Conservation (phyloP, 2,797 vertebrate species). For the Rhabdomys pumilio region DNA sequence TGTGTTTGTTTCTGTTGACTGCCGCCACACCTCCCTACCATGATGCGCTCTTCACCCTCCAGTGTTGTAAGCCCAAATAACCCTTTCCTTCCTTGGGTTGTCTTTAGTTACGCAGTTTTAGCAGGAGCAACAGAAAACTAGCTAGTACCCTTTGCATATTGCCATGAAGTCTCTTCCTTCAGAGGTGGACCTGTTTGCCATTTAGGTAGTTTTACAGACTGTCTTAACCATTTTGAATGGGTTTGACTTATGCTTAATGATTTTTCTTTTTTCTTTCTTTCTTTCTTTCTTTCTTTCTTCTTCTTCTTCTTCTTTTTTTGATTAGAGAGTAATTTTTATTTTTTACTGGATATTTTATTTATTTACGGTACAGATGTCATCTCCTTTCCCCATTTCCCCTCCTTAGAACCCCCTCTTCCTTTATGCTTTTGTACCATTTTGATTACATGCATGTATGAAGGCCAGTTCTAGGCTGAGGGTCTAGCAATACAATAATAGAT, state of each 20-base stretch:
- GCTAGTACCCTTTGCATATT: background rate
- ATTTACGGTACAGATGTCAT: no score
- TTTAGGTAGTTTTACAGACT: background rate
- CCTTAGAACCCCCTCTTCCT: no score
- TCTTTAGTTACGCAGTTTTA: background rate
- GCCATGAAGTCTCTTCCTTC: background rate
- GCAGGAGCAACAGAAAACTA: background rate
- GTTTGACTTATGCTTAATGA: background rate
- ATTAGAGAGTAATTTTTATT: no score
- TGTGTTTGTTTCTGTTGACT: background rate
- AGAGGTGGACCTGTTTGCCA: background rate
- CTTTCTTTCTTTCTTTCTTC: no score
- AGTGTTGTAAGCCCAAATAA: background rate
- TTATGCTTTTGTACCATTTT: no score
- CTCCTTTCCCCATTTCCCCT: no score
- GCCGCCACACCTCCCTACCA: background rate
- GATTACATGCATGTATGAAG: no score
- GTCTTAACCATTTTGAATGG: background rate
- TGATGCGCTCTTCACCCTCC: background rate
- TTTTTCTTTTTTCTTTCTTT: background rate
- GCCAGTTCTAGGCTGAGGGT: no score
- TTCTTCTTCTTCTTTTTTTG: no score
- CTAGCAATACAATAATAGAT: no score
- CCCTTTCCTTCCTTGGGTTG: background rate
- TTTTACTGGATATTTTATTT: no score